A percentile compares a stretch with the other conserved stretches of the same genome.
phyloP scores from a whole-genome alignment of 2,888 invertebrate genomes.

The Apomyelois bistriatella region DNA sequence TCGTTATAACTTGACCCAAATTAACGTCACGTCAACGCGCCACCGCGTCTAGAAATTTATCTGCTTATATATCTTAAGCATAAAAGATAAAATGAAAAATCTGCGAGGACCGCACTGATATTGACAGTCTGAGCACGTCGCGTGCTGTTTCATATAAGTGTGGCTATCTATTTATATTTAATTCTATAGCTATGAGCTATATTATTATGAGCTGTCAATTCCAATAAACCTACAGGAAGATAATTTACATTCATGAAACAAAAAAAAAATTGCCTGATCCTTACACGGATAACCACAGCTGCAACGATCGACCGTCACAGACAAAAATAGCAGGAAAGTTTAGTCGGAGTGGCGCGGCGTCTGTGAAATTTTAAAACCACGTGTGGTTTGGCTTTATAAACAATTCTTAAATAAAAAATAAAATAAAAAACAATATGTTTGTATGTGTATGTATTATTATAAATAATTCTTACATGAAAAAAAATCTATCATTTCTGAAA shows the following conservation, averaged over 20 bases:
- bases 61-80: neutral
- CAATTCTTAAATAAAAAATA: too few relatives aligned
- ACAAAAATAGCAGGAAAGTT: constrained; percentile 32
- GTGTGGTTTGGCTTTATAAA: constrained; percentile 11
- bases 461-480: too few relatives aligned
- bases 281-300: constrained; percentile 14
- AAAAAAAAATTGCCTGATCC: constrained; percentile 11
- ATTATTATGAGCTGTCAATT: neutral
- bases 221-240: neutral
- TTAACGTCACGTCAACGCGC: constrained; percentile 14
- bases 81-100: constrained; percentile 10
- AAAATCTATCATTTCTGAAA: too few relatives aligned
- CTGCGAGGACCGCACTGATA: neutral
- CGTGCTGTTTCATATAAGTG: neutral
- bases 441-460: too few relatives aligned
- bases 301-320: constrained; percentile 21
- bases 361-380: constrained; percentile 26
- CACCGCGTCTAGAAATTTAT: constrained; percentile 5
- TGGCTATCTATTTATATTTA: neutral
- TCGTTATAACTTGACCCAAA: constrained; percentile 19
- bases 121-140: constrained; percentile 5
- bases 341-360: constrained; percentile 23
- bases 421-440: too few relatives aligned
- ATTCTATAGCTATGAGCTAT: too few relatives aligned
- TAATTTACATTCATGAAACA: constrained; percentile 6